Percentiles rank a stretch among this genome's conserved stretches.
These are phyloP conservation scores for Furcula furcula DNA, from an alignment of 2,888 invertebrate genomes.

Conservation along the genomic window DNA sequence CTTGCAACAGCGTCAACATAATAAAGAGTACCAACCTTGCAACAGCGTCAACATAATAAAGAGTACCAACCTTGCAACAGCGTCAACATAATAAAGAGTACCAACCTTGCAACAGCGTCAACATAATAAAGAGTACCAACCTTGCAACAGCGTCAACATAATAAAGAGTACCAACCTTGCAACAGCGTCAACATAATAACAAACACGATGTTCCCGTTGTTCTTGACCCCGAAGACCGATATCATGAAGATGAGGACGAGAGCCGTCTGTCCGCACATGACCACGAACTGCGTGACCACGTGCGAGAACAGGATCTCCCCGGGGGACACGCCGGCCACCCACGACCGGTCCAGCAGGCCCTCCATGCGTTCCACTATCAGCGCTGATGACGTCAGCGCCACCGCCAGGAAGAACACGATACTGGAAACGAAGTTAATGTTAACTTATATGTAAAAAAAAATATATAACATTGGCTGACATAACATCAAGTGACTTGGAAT, in stretches of 20 bases:
- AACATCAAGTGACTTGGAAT: too few species aligned
- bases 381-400: conserved; percentile 95
- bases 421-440: conserved; percentile 68
- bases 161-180: conserved; percentile 89
- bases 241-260: conserved; percentile 96
- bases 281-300: conserved; percentile 96
- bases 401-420: conserved; percentile 97
- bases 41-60: too few species aligned
- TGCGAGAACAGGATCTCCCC: conserved; percentile 96
- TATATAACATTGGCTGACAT: too few species aligned
- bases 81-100: too few species aligned
- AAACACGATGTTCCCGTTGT: conserved; percentile 92
- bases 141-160: too few species aligned
- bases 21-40: too few species aligned
- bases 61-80: too few species aligned
- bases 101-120: too few species aligned
- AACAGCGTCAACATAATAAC: conserved; percentile 93
- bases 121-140: too few species aligned
- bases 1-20: too few species aligned
- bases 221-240: conserved; percentile 93
- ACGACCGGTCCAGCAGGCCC: conserved; percentile 94
- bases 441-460: too few species aligned
- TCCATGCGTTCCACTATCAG: conserved; percentile 95
- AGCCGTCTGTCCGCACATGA: conserved; percentile 96
- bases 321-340: conserved; percentile 96